Percentiles rank a stretch among this genome's conserved stretches.
Conservation (phyloP, 1,140 invertebrate genomes). For the Diorhabda elongata region DNA sequence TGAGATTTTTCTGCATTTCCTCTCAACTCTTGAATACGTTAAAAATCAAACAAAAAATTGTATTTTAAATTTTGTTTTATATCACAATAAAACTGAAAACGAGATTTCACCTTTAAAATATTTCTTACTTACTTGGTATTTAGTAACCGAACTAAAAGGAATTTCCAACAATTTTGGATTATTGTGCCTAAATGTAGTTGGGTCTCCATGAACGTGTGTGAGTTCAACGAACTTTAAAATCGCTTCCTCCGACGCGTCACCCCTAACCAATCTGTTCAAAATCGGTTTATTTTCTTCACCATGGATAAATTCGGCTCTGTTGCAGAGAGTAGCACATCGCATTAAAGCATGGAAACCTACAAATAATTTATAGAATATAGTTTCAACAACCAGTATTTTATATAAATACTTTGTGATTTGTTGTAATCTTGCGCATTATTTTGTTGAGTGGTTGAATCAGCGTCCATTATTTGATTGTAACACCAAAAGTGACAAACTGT, state of each 20-base stretch:
- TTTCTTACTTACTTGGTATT: conserved; percentile 49
- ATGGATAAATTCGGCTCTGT: conserved; percentile 71
- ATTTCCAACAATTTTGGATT: conserved; percentile 76
- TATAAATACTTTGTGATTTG: conserved; percentile 31
- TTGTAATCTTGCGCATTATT: conserved; percentile 54
- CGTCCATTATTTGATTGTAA: conserved; percentile 55
- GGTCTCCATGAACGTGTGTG: conserved; percentile 59
- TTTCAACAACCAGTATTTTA: not conserved
- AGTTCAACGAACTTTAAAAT: conserved; percentile 73
- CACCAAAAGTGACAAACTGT: conserved; percentile 74
- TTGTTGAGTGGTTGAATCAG: conserved; percentile 51
- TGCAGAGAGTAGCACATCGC: conserved; percentile 69
- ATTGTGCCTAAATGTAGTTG: conserved; percentile 51
- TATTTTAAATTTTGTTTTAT: too few species aligned
- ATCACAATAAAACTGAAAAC: too few species aligned
- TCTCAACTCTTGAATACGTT: too few species aligned
- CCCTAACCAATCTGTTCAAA: conserved; percentile 60
- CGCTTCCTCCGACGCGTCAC: conserved; percentile 78
- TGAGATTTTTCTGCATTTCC: too few species aligned
- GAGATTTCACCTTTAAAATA: not conserved
- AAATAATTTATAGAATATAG: conserved; percentile 7
- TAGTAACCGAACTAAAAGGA: conserved; percentile 69
- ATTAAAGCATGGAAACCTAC: conserved; percentile 51
- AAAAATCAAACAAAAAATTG: too few species aligned
- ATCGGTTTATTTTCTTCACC: conserved; percentile 57